Percentiles rank a stretch among this genome's conserved stretches.
phyloP scores from a whole-genome alignment of 2,888 invertebrate species.

The Nebria brevicollis region DNA sequence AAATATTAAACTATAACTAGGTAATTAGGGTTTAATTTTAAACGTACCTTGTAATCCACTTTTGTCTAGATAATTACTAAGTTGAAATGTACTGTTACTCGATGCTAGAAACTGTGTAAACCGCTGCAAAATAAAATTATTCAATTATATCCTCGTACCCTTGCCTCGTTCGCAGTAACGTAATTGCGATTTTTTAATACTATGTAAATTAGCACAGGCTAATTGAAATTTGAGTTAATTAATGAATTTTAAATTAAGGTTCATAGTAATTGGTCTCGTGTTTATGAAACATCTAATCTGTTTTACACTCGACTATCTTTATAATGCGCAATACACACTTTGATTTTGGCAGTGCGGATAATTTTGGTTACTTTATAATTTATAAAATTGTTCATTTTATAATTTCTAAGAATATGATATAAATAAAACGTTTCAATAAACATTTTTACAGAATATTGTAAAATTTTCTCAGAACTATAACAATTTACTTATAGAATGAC shows the following conservation, averaged over 20 bases:
- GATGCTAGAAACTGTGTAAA: conserved; percentile 99
- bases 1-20: not conserved
- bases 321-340: too few relatives aligned
- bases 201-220: not conserved
- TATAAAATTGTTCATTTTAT: too few relatives aligned
- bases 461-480: too few relatives aligned
- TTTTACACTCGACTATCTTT: not conserved
- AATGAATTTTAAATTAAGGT: conserved; percentile 29
- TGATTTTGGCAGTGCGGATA: too few relatives aligned
- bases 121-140: conserved; percentile 76
- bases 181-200: conserved; percentile 13
- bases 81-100: conserved; percentile 98
- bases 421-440: too few relatives aligned
- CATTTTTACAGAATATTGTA: too few relatives aligned
- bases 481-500: too few relatives aligned
- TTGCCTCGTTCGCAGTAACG: not conserved
- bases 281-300: not conserved
- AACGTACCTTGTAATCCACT: conserved; percentile 91
- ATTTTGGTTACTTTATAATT: too few relatives aligned
- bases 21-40: not conserved
- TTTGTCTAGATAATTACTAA: conserved; percentile 97
- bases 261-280: not conserved
- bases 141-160: conserved; percentile 15
- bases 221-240: conserved; percentile 40
- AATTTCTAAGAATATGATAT: too few relatives aligned